These are phyloP conservation scores for Procambarus virginalis DNA, from an alignment of 1,140 invertebrate species.

Conservation along the genomic window DNA sequence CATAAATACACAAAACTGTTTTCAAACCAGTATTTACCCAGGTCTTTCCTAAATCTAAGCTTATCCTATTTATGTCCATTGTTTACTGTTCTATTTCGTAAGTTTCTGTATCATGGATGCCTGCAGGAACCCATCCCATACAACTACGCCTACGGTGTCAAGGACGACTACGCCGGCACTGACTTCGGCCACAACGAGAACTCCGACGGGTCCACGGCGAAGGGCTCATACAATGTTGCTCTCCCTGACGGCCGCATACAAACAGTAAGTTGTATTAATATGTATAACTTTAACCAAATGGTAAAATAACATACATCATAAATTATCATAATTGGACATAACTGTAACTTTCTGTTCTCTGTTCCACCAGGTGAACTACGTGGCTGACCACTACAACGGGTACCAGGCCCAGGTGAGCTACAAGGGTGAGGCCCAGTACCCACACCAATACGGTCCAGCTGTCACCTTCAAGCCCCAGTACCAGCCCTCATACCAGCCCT, in stretches of 20 bases:
- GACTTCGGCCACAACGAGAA: conserved; percentile 67
- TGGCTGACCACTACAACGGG: conserved; percentile 71
- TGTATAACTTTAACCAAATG: too few species aligned
- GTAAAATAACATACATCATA: not conserved
- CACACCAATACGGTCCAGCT: conserved; percentile 56
- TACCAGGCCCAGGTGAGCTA: conserved; percentile 71
- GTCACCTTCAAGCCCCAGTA: conserved; percentile 66
- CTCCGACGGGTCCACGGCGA: conserved; percentile 70
- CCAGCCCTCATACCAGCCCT: not conserved
- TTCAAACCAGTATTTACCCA: too few species aligned
- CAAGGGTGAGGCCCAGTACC: conserved; percentile 69
- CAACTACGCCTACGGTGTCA: conserved; percentile 19
- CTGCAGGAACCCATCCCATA: conserved; percentile 69
- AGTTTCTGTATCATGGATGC: too few species aligned
- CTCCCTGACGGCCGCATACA: conserved; percentile 72
- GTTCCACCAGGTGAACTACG: conserved; percentile 70
- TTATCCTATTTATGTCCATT: too few species aligned
- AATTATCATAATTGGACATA: too few species aligned
- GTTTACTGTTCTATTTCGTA: too few species aligned
- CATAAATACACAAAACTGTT: too few species aligned
- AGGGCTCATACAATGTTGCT: conserved; percentile 70
- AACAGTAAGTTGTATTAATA: conserved; percentile 51
- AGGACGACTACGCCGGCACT: conserved; percentile 2
- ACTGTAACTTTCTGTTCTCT: too few species aligned
- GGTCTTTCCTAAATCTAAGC: too few species aligned